Evolutionary conservation across 1,140 invertebrate species (phyloP).

Genomic region (Mercenaria mercenaria): DNA sequence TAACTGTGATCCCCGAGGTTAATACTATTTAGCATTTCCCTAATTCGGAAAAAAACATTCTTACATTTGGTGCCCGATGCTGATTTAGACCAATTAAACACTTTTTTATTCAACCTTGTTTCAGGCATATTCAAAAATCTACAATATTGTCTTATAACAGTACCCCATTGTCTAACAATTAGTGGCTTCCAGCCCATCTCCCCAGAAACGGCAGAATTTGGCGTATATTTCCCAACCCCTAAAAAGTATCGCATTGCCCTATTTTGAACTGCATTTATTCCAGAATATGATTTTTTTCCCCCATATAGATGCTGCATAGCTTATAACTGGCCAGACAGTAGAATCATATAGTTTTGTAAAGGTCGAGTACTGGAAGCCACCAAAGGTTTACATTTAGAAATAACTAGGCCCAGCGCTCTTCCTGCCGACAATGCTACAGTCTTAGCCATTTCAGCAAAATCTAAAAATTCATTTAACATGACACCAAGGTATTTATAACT

Average conservation of each 20-base stretch:
- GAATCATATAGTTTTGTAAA: conserved; percentile 2
- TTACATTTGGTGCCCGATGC: neutral
- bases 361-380: conserved; percentile 1
- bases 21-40: neutral
- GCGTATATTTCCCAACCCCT: conserved; percentile 4
- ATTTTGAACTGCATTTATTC: conserved; percentile 10
- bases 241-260: conserved; percentile 49
- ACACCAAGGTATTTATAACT: conserved; percentile 59
- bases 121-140: neutral
- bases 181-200: conserved; percentile 23
- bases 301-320: conserved; percentile 37
- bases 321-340: conserved; percentile 24
- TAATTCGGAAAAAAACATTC: neutral
- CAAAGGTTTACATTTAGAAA: conserved; percentile 39
- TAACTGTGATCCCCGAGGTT: neutral
- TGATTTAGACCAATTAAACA: neutral
- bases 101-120: neutral
- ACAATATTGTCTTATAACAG: conserved; percentile 5
- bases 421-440: neutral
- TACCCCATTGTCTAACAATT: neutral
- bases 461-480: conserved; percentile 23
- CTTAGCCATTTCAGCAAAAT: conserved; percentile 17
- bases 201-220: neutral
- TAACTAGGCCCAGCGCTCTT: conserved; percentile 34
- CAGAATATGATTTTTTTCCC: conserved; percentile 13